Conservation (phyloP, 2,113 vertebrate species). For the Otis tarda region DNA sequence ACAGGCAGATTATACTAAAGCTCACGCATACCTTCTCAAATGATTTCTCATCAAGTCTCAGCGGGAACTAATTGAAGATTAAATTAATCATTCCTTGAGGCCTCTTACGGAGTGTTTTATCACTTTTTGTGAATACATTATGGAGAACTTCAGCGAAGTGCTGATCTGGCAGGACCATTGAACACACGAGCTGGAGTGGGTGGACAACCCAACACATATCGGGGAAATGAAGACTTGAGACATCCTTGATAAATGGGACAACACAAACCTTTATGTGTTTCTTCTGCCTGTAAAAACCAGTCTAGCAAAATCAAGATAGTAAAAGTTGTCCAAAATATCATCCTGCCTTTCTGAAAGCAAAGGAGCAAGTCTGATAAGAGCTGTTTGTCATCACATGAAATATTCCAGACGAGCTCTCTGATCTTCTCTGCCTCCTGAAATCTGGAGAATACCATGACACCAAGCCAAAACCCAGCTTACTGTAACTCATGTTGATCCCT, state of each 20-base stretch:
- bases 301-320: accelerated
- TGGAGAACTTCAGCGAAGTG: background rate
- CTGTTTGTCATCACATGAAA: background rate
- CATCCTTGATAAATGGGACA: background rate
- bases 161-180: background rate
- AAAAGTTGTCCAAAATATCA: background rate
- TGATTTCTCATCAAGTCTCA: constrained; percentile 52
- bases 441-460: background rate
- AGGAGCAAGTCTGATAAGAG: background rate
- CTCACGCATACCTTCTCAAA: constrained; percentile 20
- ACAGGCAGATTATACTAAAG: constrained; percentile 1
- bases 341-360: background rate
- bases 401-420: background rate
- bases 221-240: background rate
- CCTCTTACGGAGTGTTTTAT: constrained; percentile 3
- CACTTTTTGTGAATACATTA: background rate
- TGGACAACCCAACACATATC: background rate
- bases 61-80: constrained; percentile 56
- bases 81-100: constrained; percentile 48
- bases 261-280: background rate
- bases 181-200: background rate
- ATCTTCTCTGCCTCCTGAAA: background rate
- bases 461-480: background rate
- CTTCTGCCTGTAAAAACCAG: background rate
- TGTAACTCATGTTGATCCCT: background rate